Conservation (phyloP, 2,113 vertebrate species). For the Synodontis membranacea region DNA sequence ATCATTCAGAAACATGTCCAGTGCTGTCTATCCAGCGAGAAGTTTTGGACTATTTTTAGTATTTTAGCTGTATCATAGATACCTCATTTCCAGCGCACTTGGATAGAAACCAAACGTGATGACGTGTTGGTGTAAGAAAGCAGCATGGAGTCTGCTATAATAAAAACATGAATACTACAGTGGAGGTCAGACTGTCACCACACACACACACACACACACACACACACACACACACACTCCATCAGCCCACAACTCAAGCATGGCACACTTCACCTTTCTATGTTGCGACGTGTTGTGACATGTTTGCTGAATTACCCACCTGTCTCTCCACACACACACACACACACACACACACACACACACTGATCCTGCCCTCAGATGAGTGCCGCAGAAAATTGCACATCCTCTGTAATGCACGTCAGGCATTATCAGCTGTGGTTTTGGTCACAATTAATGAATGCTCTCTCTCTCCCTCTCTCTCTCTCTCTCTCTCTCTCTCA, state of each 20-base stretch:
- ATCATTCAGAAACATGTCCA: background rate
- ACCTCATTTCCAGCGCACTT: background rate
- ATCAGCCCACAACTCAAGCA: background rate
- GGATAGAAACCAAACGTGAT: background rate
- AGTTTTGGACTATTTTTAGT: background rate
- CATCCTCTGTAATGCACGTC: constrained; percentile 38
- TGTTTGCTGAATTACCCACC: constrained; percentile 33
- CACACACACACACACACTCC: constrained; percentile 2
- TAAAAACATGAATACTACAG: background rate
- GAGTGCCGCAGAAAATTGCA: constrained; percentile 29
- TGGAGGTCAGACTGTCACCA: background rate
- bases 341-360: constrained; percentile 20
- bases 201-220: constrained; percentile 9
- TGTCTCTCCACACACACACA: constrained; percentile 20
- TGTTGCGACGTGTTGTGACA: constrained; percentile 2
- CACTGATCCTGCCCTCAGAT: constrained; percentile 6
- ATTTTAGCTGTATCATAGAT: background rate
- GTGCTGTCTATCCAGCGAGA: too few species aligned
- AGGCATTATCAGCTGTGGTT: constrained; percentile 44
- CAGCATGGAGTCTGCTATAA: background rate
- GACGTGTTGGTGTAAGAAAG: background rate
- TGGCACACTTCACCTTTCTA: constrained; percentile 19
- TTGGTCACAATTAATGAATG: constrained; percentile 37
- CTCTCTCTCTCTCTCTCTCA: background rate
- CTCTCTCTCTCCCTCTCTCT: too few species aligned